Percentiles rank a stretch among this genome's conserved stretches.
Evolutionary conservation across 2,113 vertebrate genomes (phyloP).

Genomic region (Podilymbus podiceps): DNA sequence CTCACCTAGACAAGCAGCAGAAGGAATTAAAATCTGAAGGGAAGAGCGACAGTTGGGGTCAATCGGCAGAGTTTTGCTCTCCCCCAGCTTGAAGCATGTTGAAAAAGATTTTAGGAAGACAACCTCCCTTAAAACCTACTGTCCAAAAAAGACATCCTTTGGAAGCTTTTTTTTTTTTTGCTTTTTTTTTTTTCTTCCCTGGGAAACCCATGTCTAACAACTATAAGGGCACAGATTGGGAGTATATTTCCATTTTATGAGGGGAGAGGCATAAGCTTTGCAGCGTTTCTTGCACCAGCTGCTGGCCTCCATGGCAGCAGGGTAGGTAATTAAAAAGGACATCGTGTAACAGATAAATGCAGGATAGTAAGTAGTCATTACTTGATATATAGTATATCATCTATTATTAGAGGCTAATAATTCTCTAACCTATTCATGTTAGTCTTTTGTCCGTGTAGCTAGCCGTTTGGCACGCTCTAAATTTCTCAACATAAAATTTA

Average conservation of each 20-base stretch:
- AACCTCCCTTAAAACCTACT: neutral
- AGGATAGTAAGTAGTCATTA: slow-evolving; percentile 50
- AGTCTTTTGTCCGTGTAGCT: slow-evolving; percentile 20
- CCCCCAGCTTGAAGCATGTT: rapidly evolving
- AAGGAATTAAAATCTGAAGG: neutral
- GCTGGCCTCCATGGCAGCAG: neutral
- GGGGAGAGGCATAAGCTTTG: neutral
- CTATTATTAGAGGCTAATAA: slow-evolving; percentile 65
- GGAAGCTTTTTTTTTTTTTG: neutral
- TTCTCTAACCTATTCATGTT: slow-evolving; percentile 53
- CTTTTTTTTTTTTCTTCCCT: neutral
- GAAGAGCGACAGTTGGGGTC: neutral
- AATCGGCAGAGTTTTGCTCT: neutral
- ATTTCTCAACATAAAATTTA: slow-evolving; percentile 60
- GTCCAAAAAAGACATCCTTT: neutral
- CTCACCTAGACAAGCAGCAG: slow-evolving; percentile 35
- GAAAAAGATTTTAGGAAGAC: neutral
- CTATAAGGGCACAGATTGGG: neutral
- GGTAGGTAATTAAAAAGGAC: slow-evolving; percentile 60
- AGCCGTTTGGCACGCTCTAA: neutral
- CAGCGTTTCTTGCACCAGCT: neutral
- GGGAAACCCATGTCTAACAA: neutral
- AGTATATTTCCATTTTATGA: neutral
- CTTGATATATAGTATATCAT: slow-evolving; percentile 46
- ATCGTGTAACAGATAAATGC: slow-evolving; percentile 41